Percentiles rank a stretch among this genome's conserved stretches.
phyloP scores from a whole-genome alignment of 2,113 vertebrate genomes.

The Pseudopipra pipra region DNA sequence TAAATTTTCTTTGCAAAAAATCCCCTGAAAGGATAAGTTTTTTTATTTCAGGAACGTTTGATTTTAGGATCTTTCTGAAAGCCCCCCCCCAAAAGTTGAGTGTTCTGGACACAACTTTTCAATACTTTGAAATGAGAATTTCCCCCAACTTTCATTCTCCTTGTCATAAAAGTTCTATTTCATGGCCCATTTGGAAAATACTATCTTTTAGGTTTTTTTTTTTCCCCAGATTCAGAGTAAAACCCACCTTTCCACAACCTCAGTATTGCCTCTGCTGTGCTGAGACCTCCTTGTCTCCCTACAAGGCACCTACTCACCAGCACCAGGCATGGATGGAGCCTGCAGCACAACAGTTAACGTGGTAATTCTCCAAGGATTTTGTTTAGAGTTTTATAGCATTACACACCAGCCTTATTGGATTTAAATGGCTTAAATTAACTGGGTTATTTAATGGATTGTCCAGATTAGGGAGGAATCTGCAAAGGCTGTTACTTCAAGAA shows the following conservation, averaged over 20 bases:
- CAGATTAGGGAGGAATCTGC: conserved; percentile 64
- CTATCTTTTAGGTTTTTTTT: not conserved
- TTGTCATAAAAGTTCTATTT: not conserved
- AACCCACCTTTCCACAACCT: not conserved
- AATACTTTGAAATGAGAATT: not conserved
- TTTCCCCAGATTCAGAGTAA: not conserved
- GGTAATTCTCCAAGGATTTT: conserved; percentile 58
- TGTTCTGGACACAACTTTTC: not conserved
- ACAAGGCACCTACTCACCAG: accelerated
- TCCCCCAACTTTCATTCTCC: not conserved
- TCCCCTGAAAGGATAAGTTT: not conserved
- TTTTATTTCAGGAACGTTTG: not conserved
- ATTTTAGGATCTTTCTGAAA: not conserved
- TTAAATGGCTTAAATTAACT: conserved; percentile 71
- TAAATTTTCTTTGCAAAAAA: not conserved
- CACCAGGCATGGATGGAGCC: not conserved
- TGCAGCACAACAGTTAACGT: not conserved
- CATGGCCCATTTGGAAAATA: not conserved
- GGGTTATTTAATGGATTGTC: conserved; percentile 68
- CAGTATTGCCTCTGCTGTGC: not conserved
- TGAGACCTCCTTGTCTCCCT: not conserved
- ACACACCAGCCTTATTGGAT: conserved; percentile 64
- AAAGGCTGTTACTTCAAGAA: conserved; percentile 40
- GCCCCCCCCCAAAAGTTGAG: not conserved
- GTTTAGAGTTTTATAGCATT: conserved; percentile 68